Base-by-base conservation (phyloP, 37 sponge, comb jelly and placozoan species). In the Bolinopsis microptera region DNA sequence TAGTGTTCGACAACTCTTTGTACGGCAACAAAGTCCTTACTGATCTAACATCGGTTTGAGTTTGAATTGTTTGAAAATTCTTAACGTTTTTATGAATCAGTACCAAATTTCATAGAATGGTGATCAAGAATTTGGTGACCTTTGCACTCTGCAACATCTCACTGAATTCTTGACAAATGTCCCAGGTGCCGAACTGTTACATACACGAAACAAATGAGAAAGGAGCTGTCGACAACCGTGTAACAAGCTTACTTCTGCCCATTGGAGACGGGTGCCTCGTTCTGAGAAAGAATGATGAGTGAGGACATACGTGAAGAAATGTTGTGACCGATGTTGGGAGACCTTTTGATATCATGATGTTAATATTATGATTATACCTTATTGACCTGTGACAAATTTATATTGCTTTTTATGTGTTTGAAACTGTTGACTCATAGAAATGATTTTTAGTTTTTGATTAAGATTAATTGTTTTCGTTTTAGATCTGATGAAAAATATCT, bases 241-340 rank as follows among this genome's bases (percentile, higher is more conserved):
- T 86, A 0, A 40, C 90, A 24, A 41, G 61, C 48, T 5, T 86
- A 30, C 35, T 86, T 27, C 90, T 86, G 0, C 22, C 41, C 24
- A 86, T 86, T 30, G 90, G 90, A 28, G 90, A 86, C 36, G 90
- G 90, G 40, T 86, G 90, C 61, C 90, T 86, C 30, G 48, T 86
- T 41, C 41, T 86, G 30, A 38, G 90, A 1, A 86, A 86, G 22
- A 23, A 86, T n/a, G 61, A 41, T 0, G 61, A 86, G 41, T 86
- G 75, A 72, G 5, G 18, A 72, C 13, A 72, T 28, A n/a, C n/a
- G 75, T 23, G 75, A 30, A 72, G 3, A n/a, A 72, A 67, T 13
- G 68, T 22, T 67, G 68, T 67, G 68, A n/a, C n/a, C n/a, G n/a
- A n/a, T n/a, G n/a, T n/a, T n/a, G n/a, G n/a, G n/a, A n/a, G n/a